Conservation (phyloP, 2,888 invertebrate species). For the Aporophyla lueneburgensis region DNA sequence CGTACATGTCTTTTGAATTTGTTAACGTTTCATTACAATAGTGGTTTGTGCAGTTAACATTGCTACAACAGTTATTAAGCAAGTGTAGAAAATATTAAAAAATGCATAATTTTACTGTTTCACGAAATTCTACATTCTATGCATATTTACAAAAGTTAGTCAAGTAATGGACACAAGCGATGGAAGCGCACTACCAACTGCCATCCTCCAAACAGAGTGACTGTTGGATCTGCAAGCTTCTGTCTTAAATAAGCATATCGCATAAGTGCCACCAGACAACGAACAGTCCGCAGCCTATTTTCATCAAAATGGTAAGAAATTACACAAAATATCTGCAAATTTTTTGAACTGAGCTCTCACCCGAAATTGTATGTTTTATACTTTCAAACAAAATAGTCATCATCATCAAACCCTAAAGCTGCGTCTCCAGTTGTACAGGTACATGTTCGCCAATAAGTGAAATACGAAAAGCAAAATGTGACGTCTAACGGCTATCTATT, state of each 20-base stretch:
- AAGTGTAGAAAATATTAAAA: slow-evolving; percentile 25
- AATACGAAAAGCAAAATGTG: background rate
- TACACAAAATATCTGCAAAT: background rate
- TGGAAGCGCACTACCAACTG: too few species aligned
- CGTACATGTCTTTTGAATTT: slow-evolving; percentile 43
- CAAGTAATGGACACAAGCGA: background rate
- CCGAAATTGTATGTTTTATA: background rate
- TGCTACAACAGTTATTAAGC: slow-evolving; percentile 27
- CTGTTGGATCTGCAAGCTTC: background rate
- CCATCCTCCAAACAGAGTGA: background rate
- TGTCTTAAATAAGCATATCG: background rate
- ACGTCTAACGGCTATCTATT: background rate
- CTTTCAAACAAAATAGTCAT: slow-evolving; percentile 1
- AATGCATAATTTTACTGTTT: slow-evolving; percentile 16
- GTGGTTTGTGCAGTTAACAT: slow-evolving; percentile 45
- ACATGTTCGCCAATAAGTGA: background rate
- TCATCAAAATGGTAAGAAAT: background rate
- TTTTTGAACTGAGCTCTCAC: background rate
- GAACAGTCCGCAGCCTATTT: background rate
- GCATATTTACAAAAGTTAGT: slow-evolving; percentile 9
- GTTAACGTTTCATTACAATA: slow-evolving; percentile 21
- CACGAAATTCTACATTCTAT: slow-evolving; percentile 14
- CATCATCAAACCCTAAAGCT: background rate
- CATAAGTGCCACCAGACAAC: background rate
- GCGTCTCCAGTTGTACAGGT: background rate